Conservation (phyloP, 1,140 invertebrate species). For the Eciton burchellii region DNA sequence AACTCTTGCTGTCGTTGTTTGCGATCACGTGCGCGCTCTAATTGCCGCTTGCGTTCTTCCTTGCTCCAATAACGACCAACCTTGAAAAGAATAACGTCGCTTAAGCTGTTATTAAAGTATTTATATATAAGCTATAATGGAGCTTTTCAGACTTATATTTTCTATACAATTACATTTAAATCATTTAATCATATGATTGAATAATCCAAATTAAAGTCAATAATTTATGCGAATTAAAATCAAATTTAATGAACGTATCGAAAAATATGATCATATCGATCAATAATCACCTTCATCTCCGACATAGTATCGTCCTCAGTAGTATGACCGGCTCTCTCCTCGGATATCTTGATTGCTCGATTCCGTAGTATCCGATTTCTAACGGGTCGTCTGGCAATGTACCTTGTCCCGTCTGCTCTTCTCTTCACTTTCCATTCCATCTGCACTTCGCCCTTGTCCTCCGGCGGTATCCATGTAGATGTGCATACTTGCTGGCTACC, state of each 20-base stretch:
- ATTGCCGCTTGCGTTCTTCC: constrained; percentile 91
- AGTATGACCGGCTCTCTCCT: constrained; percentile 90
- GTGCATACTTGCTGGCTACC: constrained; percentile 86
- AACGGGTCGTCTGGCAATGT: constrained; percentile 91
- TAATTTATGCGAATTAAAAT: no score
- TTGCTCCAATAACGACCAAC: constrained; percentile 93
- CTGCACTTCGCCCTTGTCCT: constrained; percentile 82
- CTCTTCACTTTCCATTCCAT: constrained; percentile 94
- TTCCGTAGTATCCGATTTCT: constrained; percentile 90
- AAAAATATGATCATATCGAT: not conserved
- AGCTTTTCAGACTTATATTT: no score
- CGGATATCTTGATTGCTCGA: constrained; percentile 89
- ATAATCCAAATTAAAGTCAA: no score
- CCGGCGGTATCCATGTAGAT: constrained; percentile 76
- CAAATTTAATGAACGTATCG: no score
- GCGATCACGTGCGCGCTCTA: constrained; percentile 89
- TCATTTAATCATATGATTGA: no score
- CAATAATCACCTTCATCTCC: constrained; percentile 88
- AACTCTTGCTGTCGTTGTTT: constrained; percentile 87
- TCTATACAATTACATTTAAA: no score
- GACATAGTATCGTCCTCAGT: constrained; percentile 94
- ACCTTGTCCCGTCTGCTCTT: constrained; percentile 91
- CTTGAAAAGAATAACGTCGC: constrained; percentile 72
- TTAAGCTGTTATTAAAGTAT: no score
- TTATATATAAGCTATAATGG: no score